Percentiles rank a stretch among this genome's conserved stretches.
phyloP scores from a whole-genome alignment of 2,797 vertebrate genomes.

The Manis pentadactyla region DNA sequence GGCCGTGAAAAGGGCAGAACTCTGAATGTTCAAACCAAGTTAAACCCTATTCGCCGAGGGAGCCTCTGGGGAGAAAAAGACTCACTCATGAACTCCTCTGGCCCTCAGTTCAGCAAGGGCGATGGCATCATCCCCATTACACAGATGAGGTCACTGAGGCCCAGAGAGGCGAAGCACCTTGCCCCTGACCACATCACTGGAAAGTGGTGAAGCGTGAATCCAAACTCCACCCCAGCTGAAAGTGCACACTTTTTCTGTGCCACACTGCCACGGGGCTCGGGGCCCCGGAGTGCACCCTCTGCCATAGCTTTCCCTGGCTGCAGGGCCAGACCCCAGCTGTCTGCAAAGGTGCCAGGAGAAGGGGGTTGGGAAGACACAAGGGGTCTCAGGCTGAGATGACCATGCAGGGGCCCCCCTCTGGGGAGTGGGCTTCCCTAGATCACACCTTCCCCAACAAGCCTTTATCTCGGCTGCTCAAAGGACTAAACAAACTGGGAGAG shows the following conservation, averaged over 20 bases:
- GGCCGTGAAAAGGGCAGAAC: not conserved
- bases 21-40: not conserved
- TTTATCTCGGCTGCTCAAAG: slow-evolving; percentile 11
- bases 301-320: not conserved
- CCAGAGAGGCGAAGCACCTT: not conserved
- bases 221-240: not conserved
- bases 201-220: not conserved
- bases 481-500: not conserved
- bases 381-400: not conserved
- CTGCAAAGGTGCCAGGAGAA: not conserved
- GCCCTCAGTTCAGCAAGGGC: not conserved
- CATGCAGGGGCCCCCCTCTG: not conserved
- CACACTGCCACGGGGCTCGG: not conserved
- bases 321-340: not conserved
- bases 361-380: not conserved
- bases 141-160: not conserved
- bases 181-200: not conserved
- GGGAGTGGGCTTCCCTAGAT: not conserved
- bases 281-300: not conserved
- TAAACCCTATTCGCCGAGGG: not conserved
- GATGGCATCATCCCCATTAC: not conserved
- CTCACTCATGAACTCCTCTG: not conserved
- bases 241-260: not conserved
- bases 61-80: not conserved
- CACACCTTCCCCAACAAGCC: not conserved